Base-by-base conservation (phyloP, 2,113 vertebrate species). In the Leucosticte australis region DNA sequence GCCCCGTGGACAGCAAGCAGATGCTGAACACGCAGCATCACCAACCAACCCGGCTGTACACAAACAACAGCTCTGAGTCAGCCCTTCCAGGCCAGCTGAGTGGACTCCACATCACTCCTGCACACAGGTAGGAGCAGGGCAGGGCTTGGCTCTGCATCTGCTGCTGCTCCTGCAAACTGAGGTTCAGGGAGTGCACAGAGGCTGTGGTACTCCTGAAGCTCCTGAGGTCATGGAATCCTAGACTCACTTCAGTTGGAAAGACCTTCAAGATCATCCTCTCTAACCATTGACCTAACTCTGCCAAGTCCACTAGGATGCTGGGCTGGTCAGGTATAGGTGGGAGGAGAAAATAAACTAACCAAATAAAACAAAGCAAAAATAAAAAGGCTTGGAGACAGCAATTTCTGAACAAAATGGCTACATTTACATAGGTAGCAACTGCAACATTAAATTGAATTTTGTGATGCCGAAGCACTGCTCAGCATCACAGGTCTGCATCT, bases 81-180 rank as follows among this genome's bases (percentile, higher is more conserved):
- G 93, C 86, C 23, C 97, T 99, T 57, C 98, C 98, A 0, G 97
- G 96, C 94, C 99, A 99, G 96, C 98, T 99, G 98, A 97, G 98
- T 7, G 91, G 97, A 50, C 98, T 99, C 80, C 98, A 98, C 76
- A 97, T 99, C 87, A 85, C 98, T 62, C 94, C 98, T 82, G 93
- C 98, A 44, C 97, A 98, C 86, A 99, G 99, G 99, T 99, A 97
- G 23, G 87, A 18, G 14, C 42, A 67, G 41, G 60, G 31, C 41
- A 0, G 2, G 27, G 63, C 23, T 56, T 20, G 1, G 1, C 28
- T 18, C 67, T 37, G 27, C 4, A 7, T 37, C 59, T 60, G 2
- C n/a, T 33, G 35, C 35, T 53, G 1, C 12, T 60, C 28, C 3
- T n/a, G 37, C 24, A 30, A 26, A n/a, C 35, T 47, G 0, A 0